Base-by-base conservation (phyloP, 1,140 invertebrate genomes). In the Calephelis nemesis region DNA sequence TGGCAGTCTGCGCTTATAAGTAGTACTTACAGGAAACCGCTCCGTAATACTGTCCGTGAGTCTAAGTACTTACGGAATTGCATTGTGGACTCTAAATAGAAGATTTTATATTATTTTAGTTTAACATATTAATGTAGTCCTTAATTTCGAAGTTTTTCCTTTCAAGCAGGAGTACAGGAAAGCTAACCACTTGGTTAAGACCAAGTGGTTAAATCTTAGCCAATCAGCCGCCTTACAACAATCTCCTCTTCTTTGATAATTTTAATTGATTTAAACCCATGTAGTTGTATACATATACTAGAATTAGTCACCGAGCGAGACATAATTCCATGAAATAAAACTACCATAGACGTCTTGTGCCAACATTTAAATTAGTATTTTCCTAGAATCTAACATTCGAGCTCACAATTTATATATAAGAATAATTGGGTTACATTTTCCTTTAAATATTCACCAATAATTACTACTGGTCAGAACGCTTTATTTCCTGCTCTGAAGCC, bases 401-500 rank as follows among this genome's bases (percentile, higher is more conserved):
- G 30, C 30, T 60, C 54, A 60, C 40, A 60, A 60, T 60, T 60
- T 60, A 19, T 60, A 19, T 60, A 40, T 60, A 60, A 40, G 54
- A 60, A 60, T 60, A 60, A 60, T 60, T 60, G 54, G 54, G 54
- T 60, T 60, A 39, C 54, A 39, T 60, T 58, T 60, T 40, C 30
- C 54, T 60, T 60, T 63, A 67, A 68, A 71, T 71, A 71, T 67
- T 71, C 69, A 71, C 62, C 48, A 71, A 67, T 65, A 68, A 71
- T 71, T 68, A 71, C 70, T 49, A 68, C 70, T 68, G 65, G 15
- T 47, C 62, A 50, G 67, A 63, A 71, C 58, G 48, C 47, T 71
- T 71, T 71, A 68, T 64, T 50, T 71, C 65, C 69, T 70, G 63
- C 47, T 30, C 54, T 52, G 58, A 68, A 63, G 62, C 62, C 47